These are phyloP conservation scores for Zhuqinia jingwanae DNA, from an alignment of 2,888 invertebrate species.

Conservation along the genomic window DNA sequence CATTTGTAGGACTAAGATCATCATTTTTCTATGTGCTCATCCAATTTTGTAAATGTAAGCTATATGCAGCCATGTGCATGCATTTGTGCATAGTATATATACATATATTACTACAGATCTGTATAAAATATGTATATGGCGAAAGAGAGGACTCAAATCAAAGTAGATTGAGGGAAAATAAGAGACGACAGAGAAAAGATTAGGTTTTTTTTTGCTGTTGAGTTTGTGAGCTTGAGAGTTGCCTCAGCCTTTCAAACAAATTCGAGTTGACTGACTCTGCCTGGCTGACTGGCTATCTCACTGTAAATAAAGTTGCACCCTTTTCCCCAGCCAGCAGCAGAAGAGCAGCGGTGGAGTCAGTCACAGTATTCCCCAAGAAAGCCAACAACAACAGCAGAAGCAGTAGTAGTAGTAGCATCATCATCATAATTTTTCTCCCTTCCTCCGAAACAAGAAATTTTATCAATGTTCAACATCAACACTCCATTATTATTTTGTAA, in stretches of 20 bases:
- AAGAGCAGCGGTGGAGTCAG: not conserved
- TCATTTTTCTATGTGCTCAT: too few species aligned
- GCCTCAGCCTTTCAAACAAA: slow-evolving; percentile 50
- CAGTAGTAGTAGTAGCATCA: not conserved
- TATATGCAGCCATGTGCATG: not conserved
- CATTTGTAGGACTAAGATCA: too few species aligned
- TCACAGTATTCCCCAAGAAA: slow-evolving; percentile 28
- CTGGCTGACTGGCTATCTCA: slow-evolving; percentile 8
- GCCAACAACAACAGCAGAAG: not conserved
- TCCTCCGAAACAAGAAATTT: slow-evolving; percentile 61
- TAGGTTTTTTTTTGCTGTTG: slow-evolving; percentile 42
- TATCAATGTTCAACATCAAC: slow-evolving; percentile 69
- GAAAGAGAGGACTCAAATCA: slow-evolving; percentile 45
- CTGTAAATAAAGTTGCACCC: slow-evolving; percentile 41
- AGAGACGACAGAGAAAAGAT: slow-evolving; percentile 54
- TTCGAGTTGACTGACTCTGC: slow-evolving; percentile 53
- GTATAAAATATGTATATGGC: too few species aligned
- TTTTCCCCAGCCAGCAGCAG: not conserved
- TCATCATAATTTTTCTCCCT: not conserved
- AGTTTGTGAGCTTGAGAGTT: not conserved
- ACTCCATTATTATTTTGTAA: slow-evolving; percentile 63
- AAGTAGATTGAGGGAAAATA: slow-evolving; percentile 29
- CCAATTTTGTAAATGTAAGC: slow-evolving; percentile 23
- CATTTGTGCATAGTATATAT: too few species aligned
- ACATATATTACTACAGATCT: too few species aligned